Conservation (phyloP, 1,140 invertebrate species). For the Diploscapter pachys region DNA sequence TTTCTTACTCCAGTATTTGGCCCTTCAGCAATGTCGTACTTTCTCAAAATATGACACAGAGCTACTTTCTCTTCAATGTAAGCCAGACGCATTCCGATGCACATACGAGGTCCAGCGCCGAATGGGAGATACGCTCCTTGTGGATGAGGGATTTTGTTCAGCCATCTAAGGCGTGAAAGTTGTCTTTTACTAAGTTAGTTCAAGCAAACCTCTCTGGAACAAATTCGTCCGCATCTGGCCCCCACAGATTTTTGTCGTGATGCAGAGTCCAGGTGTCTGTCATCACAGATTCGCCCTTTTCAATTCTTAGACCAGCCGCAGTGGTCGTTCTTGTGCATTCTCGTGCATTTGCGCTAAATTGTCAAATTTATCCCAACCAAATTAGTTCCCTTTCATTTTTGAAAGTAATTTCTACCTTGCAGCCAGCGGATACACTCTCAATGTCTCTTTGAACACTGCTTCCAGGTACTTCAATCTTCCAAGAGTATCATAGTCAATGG, state of each 20-base stretch:
- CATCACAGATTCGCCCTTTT: conserved; percentile 19
- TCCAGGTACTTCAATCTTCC: not conserved
- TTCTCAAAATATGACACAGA: conserved; percentile 45
- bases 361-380: not conserved
- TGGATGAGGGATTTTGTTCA: too few relatives aligned
- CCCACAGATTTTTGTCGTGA: conserved; percentile 20
- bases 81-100: conserved; percentile 56
- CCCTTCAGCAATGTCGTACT: conserved; percentile 39
- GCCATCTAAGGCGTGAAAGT: too few relatives aligned
- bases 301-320: conserved; percentile 1
- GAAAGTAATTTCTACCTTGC: conserved; percentile 8
- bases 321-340: conserved; percentile 9
- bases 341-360: conserved; percentile 8
- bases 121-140: conserved; percentile 38
- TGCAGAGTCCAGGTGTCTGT: conserved; percentile 11
- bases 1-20: conserved; percentile 37
- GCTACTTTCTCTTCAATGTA: conserved; percentile 54
- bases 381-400: conserved; percentile 8
- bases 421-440: conserved; percentile 16
- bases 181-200: too few relatives aligned
- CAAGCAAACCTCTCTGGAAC: not conserved
- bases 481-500: not conserved
- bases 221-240: conserved; percentile 16
- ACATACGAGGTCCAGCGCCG: conserved; percentile 52
- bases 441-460: conserved; percentile 15